phyloP scores from a whole-genome alignment of 2,113 vertebrate genomes.

The Coryphaenoides rupestris region DNA sequence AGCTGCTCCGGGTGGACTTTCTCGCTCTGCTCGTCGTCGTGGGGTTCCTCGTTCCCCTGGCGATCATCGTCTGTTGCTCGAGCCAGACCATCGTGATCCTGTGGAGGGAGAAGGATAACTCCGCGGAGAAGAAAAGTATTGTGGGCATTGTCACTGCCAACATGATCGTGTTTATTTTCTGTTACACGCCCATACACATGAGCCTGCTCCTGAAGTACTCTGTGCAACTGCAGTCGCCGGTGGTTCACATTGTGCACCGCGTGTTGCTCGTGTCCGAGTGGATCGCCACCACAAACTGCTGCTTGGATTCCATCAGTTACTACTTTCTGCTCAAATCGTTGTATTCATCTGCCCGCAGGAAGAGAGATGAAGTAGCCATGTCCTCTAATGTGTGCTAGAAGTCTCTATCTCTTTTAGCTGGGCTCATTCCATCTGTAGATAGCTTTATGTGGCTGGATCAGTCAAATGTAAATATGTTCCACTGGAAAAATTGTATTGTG shows the following conservation, averaged over 20 bases:
- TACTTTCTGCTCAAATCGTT: slow-evolving; percentile 60
- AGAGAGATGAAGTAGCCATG: no score
- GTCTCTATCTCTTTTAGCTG: no score
- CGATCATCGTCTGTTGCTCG: slow-evolving; percentile 51
- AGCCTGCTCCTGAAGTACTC: slow-evolving; percentile 37
- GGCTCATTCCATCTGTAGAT: no score
- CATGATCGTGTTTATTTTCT: slow-evolving; percentile 65
- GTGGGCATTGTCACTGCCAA: slow-evolving; percentile 56
- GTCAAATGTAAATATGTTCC: no score
- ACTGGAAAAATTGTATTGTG: no score
- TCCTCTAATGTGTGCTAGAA: no score
- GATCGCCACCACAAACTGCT: slow-evolving; percentile 69
- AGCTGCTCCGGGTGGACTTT: accelerated
- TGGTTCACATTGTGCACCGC: accelerated
- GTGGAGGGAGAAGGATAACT: slow-evolving; percentile 6
- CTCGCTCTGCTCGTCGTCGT: slow-evolving; percentile 22
- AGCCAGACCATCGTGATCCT: slow-evolving; percentile 47
- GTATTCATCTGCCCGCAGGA: slow-evolving; percentile 26
- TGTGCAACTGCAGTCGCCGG: accelerated
- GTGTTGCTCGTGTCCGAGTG: slow-evolving; percentile 51
- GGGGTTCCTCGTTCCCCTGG: slow-evolving; percentile 53
- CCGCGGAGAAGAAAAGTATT: slow-evolving; percentile 35
- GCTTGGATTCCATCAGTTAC: slow-evolving; percentile 65
- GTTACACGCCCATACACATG: slow-evolving; percentile 64
- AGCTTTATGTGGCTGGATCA: no score